These are phyloP conservation scores for Patella pellucida DNA, from an alignment of 2,888 invertebrate genomes.

Conservation along the genomic window DNA sequence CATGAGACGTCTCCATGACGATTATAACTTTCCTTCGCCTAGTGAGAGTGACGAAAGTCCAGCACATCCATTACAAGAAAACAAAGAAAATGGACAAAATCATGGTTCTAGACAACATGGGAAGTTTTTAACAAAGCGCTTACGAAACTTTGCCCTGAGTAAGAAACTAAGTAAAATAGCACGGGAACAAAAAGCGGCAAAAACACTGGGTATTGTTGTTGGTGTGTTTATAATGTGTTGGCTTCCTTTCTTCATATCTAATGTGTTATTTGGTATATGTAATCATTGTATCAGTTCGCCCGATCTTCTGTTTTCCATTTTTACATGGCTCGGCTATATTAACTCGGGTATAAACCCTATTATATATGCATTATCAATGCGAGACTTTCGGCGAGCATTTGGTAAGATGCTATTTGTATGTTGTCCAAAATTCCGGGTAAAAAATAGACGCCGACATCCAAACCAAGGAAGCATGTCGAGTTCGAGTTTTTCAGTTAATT, in stretches of 20 bases:
- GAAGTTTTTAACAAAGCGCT: constrained; percentile 58
- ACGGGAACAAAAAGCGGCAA: constrained; percentile 97
- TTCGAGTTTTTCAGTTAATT: constrained; percentile 51
- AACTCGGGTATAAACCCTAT: constrained; percentile 79
- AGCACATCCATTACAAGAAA: constrained; percentile 30
- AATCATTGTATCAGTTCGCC: constrained; percentile 75
- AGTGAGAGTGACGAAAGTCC: constrained; percentile 59
- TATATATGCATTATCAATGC: constrained; percentile 98
- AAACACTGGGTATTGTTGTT: constrained; percentile 96
- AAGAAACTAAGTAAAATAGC: constrained; percentile 94
- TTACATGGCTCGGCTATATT: constrained; percentile 71
- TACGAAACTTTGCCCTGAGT: constrained; percentile 85
- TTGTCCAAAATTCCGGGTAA: constrained; percentile 56
- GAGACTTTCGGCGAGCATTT: constrained; percentile 92
- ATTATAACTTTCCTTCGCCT: constrained; percentile 68
- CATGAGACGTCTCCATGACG: constrained; percentile 43
- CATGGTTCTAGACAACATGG: constrained; percentile 43
- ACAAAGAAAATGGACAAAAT: constrained; percentile 11
- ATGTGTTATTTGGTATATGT: constrained; percentile 87
- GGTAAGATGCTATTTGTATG: constrained; percentile 84
- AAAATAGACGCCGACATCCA: constrained; percentile 37
- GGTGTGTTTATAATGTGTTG: constrained; percentile 97
- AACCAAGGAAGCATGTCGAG: constrained; percentile 48
- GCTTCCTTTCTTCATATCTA: constrained; percentile 97
- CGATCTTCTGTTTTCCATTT: constrained; percentile 64